Conservation (phyloP, 2,113 vertebrate genomes). For the Uropsilus gracilis region DNA sequence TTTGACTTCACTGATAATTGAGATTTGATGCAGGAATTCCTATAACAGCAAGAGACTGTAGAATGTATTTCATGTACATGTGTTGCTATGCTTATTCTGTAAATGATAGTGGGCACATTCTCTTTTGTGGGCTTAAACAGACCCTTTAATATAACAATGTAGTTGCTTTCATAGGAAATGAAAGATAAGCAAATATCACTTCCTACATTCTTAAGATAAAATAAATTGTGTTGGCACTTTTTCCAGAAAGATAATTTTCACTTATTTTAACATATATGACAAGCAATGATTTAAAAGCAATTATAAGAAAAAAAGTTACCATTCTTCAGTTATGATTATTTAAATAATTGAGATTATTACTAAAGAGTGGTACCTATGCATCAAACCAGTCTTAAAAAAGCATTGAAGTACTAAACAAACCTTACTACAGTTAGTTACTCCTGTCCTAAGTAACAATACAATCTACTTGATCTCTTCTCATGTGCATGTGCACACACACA, state of each 20-base stretch:
- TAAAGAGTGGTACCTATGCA: neutral
- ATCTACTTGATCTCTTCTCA: no score
- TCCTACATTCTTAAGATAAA: neutral
- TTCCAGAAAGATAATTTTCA: neutral
- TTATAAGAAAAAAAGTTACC: neutral
- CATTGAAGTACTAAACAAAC: conserved; percentile 5
- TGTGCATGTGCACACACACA: no score
- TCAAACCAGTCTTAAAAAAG: neutral
- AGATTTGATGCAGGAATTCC: neutral
- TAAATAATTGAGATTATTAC: neutral
- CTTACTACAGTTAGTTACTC: neutral
- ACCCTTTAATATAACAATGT: neutral
- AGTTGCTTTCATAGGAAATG: neutral
- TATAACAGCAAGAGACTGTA: neutral
- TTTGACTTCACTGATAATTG: neutral
- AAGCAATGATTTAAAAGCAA: neutral
- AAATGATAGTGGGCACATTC: neutral
- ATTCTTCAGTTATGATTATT: neutral
- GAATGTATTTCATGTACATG: conserved; percentile 10
- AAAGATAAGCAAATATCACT: conserved; percentile 1
- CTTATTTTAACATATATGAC: conserved; percentile 17
- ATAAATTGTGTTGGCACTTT: neutral
- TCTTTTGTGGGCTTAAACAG: conserved; percentile 1
- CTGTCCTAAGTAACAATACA: neutral
- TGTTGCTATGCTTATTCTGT: neutral